A percentile compares a stretch with the other conserved stretches of the same genome.
Conservation (phyloP, 2,797 vertebrate genomes). For the Phyllotis vaccarum region DNA sequence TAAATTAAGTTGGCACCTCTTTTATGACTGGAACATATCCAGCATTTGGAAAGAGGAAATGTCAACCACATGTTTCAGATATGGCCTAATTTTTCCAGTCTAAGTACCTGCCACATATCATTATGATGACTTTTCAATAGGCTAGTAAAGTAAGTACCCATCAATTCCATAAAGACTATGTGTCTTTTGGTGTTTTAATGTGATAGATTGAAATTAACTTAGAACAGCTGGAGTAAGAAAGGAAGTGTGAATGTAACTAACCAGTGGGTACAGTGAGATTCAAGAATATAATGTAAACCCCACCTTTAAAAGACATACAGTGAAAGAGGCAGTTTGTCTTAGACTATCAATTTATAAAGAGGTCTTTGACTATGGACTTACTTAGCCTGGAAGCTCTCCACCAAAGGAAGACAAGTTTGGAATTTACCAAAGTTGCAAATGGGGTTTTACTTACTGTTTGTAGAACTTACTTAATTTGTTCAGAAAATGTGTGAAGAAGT, state of each 20-base stretch:
- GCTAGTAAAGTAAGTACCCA: neutral
- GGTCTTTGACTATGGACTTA: neutral
- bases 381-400: neutral
- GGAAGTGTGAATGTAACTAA: neutral
- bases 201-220: neutral
- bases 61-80: neutral
- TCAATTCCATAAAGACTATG: neutral
- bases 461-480: neutral
- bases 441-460: neutral
- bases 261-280: neutral
- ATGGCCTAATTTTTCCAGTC: neutral
- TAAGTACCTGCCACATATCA: neutral
- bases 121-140: neutral
- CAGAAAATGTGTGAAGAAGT: neutral
- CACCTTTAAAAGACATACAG: neutral
- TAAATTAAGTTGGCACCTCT: neutral
- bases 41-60: slow-evolving; percentile 5
- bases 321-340: neutral
- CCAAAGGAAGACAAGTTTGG: neutral
- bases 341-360: neutral
- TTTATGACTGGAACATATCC: neutral
- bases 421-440: neutral
- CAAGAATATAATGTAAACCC: neutral
- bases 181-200: neutral
- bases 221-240: neutral